Evolutionary conservation across 2,888 invertebrate genomes (phyloP), one percentile per base, ranked within the genome.

Genomic region (Drosophila neotestacea): DNA sequence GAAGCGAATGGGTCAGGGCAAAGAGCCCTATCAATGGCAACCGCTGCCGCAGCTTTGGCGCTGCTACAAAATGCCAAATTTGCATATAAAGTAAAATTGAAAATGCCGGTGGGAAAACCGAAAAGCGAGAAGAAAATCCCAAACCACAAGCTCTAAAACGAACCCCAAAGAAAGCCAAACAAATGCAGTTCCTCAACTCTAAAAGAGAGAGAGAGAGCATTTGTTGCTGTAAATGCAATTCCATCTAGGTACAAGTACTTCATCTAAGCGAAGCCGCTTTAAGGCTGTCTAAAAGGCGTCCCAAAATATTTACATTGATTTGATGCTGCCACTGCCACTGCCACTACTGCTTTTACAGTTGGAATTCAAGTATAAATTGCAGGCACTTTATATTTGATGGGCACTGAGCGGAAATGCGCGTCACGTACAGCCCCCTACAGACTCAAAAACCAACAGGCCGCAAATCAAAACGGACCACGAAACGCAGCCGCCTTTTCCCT

Each of bases 51-150:
- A 73, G 59, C 59, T 62, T 55, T 76, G 39, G 60, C 59, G 52
- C 67, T 74, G 75, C 79, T 82, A 80, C 77, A 81, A 88, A 81
- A 89, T 84, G 77, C 89, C 68, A 87, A 89, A 85, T 85, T 85
- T 85, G 85, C 85, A 85, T 85, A 85, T 89, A 85, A 89, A 85
- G 89, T 85, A 89, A 85, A 89, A 89, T 85, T 87, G 89, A 89
- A 88, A 84, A 88, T 87, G 81, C 87, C 85, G 72, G 62, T 76
- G 81, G 77, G 76, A 70, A 74, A 61, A 39, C 58, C 48, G 56
- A 58, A 64, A 62, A 68, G 56, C 22, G 22, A 22, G 22, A 22
- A 22, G 9, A 47, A 73, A 66, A 63, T 36, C 72, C 50, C 63
- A 71, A 67, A 79, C 80, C 68, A 77, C 75, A 70, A 73, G 70